phyloP scores from a whole-genome alignment of 2,797 vertebrate genomes.

The Gallirallus australis region DNA sequence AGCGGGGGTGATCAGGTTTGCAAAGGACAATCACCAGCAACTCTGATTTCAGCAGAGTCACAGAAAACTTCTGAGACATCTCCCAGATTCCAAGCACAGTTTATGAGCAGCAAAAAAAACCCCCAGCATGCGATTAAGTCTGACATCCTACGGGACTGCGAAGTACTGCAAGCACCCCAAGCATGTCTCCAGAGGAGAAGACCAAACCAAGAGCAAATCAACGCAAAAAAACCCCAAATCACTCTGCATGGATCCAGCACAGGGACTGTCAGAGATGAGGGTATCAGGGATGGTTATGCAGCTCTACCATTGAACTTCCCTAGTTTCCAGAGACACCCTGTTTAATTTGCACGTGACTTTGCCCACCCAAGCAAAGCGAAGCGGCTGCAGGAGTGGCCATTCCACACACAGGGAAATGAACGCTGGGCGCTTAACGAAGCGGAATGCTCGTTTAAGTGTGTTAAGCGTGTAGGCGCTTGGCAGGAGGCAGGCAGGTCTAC shows the following conservation, averaged over 20 bases:
- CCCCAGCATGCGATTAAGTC: accelerated
- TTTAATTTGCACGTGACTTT: accelerated
- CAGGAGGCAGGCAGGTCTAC: not conserved
- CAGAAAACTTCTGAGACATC: not conserved
- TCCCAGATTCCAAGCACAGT: not conserved
- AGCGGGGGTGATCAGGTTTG: not conserved
- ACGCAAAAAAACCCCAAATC: not conserved
- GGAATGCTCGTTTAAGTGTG: not conserved
- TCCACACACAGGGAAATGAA: not conserved
- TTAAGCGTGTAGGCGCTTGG: not conserved
- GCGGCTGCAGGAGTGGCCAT: not conserved
- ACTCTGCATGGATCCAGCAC: not conserved
- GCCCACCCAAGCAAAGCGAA: not conserved
- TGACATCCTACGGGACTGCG: not conserved
- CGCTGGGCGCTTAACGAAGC: accelerated
- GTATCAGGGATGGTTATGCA: not conserved
- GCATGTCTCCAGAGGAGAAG: not conserved
- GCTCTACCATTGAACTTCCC: not conserved
- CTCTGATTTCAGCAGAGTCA: not conserved
- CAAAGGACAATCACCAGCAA: not conserved
- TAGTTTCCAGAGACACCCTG: not conserved
- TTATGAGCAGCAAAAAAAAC: not conserved
- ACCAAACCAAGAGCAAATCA: not conserved
- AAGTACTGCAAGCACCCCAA: not conserved
- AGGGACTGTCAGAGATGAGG: not conserved